Base-by-base conservation (phyloP, 2,113 vertebrate genomes). In the Girardinichthys multiradiatus region DNA sequence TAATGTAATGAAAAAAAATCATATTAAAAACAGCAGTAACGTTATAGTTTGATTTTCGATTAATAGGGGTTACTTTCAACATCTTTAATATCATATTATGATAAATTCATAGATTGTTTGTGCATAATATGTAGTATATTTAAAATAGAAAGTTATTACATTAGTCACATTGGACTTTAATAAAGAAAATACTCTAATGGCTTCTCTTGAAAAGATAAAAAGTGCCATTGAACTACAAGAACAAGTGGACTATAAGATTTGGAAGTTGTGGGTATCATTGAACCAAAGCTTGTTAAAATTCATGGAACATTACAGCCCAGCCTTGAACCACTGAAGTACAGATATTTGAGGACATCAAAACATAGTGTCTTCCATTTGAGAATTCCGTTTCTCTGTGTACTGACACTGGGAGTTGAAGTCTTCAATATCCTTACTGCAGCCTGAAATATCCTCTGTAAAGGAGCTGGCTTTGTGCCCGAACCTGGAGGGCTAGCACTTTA, bases 211-310 rank as follows among this genome's bases (percentile, higher is more conserved):
- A 39, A 33, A 64, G 28, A 58, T 64, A 86, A 29, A 64, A 28
- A 1, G 2, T 19, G 57, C 42, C 65, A 57, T 33, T 42, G 21
- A 83, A 72, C 21, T n/a, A 54, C 19, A 54, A 27, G n/a, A 31
- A 61, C 37, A 19, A 60, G 82, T 14, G 26, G 61, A 70, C 39
- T 61, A 37, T 45, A 60, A 62, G 51, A 68, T 28, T n/a, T 4
- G 24, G 37, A 60, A 17, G 31, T 19, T 37, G 28, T 72, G 27
- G 21, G 26, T 1, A 51, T 61, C 64, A 80, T 79, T 79, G 60
- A 89, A 82, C 39, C 4, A n/a, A 39, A 75, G 62, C 65, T 80
- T 0, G 24, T 79, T 86, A 54, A 81, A 64, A 80, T 72, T 77
- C 70, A 63, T 68, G 37, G 61, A 70, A 67, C 84, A 81, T 71